Conservation (phyloP, 2,888 invertebrate species). For the Tetheella fluctuosa region DNA sequence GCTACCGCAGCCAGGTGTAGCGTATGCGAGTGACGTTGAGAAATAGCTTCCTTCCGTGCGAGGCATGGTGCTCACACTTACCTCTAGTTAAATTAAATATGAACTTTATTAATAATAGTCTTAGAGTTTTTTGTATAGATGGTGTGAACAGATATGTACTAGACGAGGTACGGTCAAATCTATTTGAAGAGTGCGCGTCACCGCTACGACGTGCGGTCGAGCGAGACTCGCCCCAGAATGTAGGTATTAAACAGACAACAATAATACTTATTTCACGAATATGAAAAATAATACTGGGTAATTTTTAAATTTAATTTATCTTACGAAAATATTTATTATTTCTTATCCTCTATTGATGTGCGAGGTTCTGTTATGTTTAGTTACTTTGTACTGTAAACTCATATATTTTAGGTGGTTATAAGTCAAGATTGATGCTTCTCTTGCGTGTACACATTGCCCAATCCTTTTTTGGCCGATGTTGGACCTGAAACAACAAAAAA, state of each 20-base stretch:
- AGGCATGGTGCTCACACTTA: conserved; percentile 4
- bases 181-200: conserved; percentile 69
- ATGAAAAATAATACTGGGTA: conserved; percentile 29
- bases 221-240: conserved; percentile 45
- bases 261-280: conserved; percentile 14
- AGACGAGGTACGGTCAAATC: conserved; percentile 62
- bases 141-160: conserved; percentile 32
- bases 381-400: conserved; percentile 62
- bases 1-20: conserved; percentile 31
- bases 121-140: conserved; percentile 42
- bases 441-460: conserved; percentile 79
- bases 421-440: conserved; percentile 68
- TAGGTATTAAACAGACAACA: conserved; percentile 15
- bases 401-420: conserved; percentile 42
- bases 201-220: conserved; percentile 34
- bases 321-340: conserved; percentile 38
- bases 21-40: conserved; percentile 43
- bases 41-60: conserved; percentile 58
- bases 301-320: conserved; percentile 25
- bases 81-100: conserved; percentile 35
- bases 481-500: conserved; percentile 67
- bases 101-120: conserved; percentile 33
- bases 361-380: conserved; percentile 59
- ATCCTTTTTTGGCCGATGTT: conserved; percentile 61
- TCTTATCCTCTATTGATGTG: conserved; percentile 42